Conservation (phyloP, 2,797 vertebrate species). For the Dermochelys coriacea region DNA sequence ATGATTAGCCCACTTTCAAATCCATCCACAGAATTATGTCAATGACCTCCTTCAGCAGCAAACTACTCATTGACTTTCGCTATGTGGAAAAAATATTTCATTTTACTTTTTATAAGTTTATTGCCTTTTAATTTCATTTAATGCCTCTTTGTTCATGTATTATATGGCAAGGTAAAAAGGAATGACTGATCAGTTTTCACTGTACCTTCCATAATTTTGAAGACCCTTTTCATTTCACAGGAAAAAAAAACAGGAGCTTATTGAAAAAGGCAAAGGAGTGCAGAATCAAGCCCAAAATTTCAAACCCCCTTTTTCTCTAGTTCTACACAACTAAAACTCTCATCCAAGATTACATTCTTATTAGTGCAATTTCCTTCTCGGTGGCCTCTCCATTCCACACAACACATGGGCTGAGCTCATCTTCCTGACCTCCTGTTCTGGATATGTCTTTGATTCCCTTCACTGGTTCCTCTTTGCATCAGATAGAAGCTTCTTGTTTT, state of each 20-base stretch:
- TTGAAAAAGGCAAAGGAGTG: neutral
- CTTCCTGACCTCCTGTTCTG: neutral
- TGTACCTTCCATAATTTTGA: constrained; percentile 22
- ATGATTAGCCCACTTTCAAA: constrained; percentile 17
- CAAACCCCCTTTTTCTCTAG: neutral
- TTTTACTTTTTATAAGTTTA: constrained; percentile 13
- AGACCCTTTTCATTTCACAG: neutral
- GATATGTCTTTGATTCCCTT: neutral
- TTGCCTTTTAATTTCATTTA: neutral
- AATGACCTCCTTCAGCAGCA: neutral
- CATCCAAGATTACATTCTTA: neutral
- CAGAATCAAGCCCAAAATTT: neutral
- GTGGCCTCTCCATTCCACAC: neutral
- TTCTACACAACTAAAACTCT: neutral
- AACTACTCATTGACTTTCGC: constrained; percentile 10
- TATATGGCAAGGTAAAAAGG: neutral
- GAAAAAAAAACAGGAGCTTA: neutral
- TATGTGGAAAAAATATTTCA: constrained; percentile 16
- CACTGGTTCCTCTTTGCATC: neutral
- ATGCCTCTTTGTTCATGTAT: neutral
- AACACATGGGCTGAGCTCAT: neutral
- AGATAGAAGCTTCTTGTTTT: neutral
- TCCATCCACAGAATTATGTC: constrained; percentile 16
- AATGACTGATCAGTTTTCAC: neutral
- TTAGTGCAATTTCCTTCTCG: neutral